Evolutionary conservation across 2,113 vertebrate species (phyloP), one percentile per base, ranked within the genome.

Genomic region (Zosterops pallidus): DNA sequence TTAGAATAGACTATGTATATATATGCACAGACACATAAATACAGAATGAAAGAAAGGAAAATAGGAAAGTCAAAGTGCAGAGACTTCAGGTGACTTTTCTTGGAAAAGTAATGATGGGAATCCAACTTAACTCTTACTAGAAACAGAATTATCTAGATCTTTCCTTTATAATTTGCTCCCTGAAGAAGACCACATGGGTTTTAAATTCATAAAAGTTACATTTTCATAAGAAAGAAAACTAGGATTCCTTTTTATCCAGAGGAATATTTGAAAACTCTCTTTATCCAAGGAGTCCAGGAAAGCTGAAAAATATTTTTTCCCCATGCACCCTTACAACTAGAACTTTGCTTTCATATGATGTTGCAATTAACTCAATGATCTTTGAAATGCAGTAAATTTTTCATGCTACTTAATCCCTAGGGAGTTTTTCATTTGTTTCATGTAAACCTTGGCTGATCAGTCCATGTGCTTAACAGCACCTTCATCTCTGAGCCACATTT

Each of bases 151-250:
- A 25, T 50, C 55, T 82, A 25, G 64, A 67, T 24, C 5, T 75
- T 86, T 89, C 22, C 23, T 49, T 57, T 81, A 59, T 89, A 95
- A 91, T 67, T 68, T 78, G 33, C 23, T 92, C 94, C 83, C 83
- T 46, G 56, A 94, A 96, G 79, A 92, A 86, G 71, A 83, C 4
- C 5, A 44, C 3, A 28, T 6, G 18, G 11, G 63, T 86, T 86
- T 42, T 63, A 70, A 92, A 81, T 67, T 59, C 56, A 55, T 86
- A 39, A 31, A 71, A 64, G 4, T 53, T 94, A 33, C 5, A 50
- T 55, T 83, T 92, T 80, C 52, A 25, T 60, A 69, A 80, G 41
- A 80, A 72, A 77, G 6, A 42, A 53, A 81, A 28, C 3, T n/a
- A 74, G 12, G 39, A 74, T 81, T 50, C 33, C 4, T 63, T 83